These are phyloP conservation scores for Melanogrammus aeglefinus DNA, from an alignment of 2,797 vertebrate genomes.

Conservation along the genomic window DNA sequence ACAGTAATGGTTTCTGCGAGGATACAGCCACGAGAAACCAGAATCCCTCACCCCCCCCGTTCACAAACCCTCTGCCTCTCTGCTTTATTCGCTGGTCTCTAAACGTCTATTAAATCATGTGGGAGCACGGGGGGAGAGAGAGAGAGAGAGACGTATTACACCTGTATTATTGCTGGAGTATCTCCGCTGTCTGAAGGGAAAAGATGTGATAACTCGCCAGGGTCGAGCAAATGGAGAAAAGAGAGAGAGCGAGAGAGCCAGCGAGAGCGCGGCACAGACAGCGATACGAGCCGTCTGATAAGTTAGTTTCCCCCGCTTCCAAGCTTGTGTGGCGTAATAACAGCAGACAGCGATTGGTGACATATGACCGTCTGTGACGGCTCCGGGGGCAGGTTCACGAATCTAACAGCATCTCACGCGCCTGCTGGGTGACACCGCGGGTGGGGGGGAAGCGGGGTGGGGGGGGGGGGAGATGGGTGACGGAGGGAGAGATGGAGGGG, in stretches of 20 bases:
- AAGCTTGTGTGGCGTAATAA: constrained; percentile 70
- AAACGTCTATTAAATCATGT: constrained; percentile 63
- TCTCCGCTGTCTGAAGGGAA: constrained; percentile 44
- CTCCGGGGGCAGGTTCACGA: constrained; percentile 59
- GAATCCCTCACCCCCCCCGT: not conserved
- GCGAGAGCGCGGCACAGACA: constrained; percentile 9
- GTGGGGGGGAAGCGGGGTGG: too few relatives aligned
- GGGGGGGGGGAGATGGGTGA: too few relatives aligned
- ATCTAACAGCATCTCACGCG: not conserved
- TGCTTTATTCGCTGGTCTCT: constrained; percentile 41
- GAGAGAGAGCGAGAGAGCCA: constrained; percentile 15
- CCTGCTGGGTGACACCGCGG: not conserved
- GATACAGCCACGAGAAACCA: constrained; percentile 38
- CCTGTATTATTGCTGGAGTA: constrained; percentile 66
- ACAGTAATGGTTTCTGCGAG: constrained; percentile 31
- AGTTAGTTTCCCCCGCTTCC: constrained; percentile 73
- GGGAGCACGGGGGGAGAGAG: constrained; percentile 37
- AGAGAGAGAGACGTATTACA: constrained; percentile 51
- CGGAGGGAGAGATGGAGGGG: not conserved
- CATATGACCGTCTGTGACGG: constrained; percentile 76
- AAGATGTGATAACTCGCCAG: constrained; percentile 47
- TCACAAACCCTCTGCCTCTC: constrained; percentile 46
- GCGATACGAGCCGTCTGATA: constrained; percentile 76
- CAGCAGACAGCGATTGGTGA: constrained; percentile 83
- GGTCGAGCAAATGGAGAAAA: constrained; percentile 49